Base-by-base conservation (phyloP, 64 coral and sea anemone species). In the Anthopleura sola region DNA sequence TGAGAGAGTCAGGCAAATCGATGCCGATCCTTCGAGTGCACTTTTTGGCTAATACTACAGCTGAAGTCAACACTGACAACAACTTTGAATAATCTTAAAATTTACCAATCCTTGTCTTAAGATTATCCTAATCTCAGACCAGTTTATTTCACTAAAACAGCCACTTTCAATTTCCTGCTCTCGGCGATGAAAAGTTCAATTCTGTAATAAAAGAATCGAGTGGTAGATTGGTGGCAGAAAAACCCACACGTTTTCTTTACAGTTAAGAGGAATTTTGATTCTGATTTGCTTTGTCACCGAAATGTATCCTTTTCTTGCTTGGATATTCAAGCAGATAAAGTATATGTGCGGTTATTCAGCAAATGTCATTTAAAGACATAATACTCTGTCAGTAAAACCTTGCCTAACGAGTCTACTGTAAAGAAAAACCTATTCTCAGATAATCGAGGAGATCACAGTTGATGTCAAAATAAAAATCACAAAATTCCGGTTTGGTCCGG, bases 401-500 rank as follows among this genome's bases (percentile, higher is more conserved):
- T 71, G 9, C 11, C 66, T 71, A 71, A 71, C 28, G 29, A 71
- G 66, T 34, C 66, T 32, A 32, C 66, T 33, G 31, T 14, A 71
- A 71, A 71, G 66, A 71, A 71, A 71, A 71, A 33, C 66, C 66
- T 71, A 12, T 14, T 34, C 66, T 71, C 29, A 32, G 28, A 71
- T 71, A 11, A 71, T 71, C 66, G 66, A 71, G 7, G 66, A 62
- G 26, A 71, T 71, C 66, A 32, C 10, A 71, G 29, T 71, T 36
- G n/a, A 71, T 71, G 66, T 71, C 66, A 71, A 71, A 71, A 71
- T 71, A 71, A 34, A 71, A 71, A 71, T 71, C 66, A 71, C 66
- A 34, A 32, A 71, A 71, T 71, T 71, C 66, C 66, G 66, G 66
- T 71, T 32, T 9, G 14, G n/a, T 71, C 66, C 66, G 66, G 66